Base-by-base conservation (phyloP, 2,888 invertebrate genomes). In the Temnothorax ravouxi region DNA sequence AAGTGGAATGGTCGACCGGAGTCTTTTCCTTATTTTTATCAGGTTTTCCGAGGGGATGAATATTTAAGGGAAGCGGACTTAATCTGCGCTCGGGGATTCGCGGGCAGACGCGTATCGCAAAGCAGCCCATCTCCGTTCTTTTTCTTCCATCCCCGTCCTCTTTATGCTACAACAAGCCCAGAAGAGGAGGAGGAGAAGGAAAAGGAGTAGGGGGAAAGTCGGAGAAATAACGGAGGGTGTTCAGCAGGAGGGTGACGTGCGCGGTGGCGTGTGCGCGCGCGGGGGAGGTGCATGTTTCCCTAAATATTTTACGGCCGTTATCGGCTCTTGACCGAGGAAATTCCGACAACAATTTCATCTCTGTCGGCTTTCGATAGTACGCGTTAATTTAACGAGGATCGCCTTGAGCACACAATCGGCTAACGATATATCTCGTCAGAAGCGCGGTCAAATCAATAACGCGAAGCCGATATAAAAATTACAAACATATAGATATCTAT, bases 61-160 rank as follows among this genome's bases (percentile, higher is more conserved):
- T 96, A 96, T 96, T 96, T 96, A 96, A 96, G 95, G 95, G 94
- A 94, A 95, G 95, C 95, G 94, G 95, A 95, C 96, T 96, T 96
- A 96, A 96, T 96, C 96, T 96, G 95, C 95, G 95, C 95, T 95
- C 94, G 93, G 96, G 96, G 96, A 96, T 93, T 94, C 93, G 91
- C 91, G 90, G 79, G 90, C 91, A 92, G 91, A 91, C 89, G 90
- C 91, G 92, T 92, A 93, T 93, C 92, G 91, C 91, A 91, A 91
- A 91, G 91, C 86, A 92, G 89, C 89, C 91, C 87, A 90, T 85
- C 89, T 89, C 85, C 86, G 86, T 81, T 79, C 76, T 83, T 79
- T 74, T 84, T 79, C 69, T 74, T 67, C 67, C 50, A 5, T 59
- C 21, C 66, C 67, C 82, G 3, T 72, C 77, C 81, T 44, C 75